phyloP scores from a whole-genome alignment of 2,113 vertebrate species.

The Sylvietta virens region DNA sequence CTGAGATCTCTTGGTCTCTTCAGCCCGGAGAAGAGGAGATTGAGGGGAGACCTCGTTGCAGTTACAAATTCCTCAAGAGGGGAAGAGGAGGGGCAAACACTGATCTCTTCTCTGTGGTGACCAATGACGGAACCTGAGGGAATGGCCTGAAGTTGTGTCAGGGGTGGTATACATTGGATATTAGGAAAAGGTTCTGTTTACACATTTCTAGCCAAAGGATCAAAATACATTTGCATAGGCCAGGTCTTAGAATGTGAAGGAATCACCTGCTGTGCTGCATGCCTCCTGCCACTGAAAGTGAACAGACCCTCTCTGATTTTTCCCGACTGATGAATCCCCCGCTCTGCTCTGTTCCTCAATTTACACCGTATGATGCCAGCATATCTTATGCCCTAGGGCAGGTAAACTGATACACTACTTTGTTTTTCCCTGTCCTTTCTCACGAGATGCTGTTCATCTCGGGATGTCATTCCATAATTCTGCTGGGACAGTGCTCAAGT shows the following conservation, averaged over 20 bases:
- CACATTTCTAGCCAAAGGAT: neutral
- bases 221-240: neutral
- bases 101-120: neutral
- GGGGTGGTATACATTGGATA: neutral
- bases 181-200: neutral
- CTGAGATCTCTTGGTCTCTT: neutral
- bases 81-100: neutral
- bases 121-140: rapidly evolving
- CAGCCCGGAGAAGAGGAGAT: neutral
- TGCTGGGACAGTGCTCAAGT: neutral
- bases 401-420: neutral
- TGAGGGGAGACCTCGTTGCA: neutral
- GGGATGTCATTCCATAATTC: neutral
- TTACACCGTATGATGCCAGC: neutral
- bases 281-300: neutral
- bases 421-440: neutral
- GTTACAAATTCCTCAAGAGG: neutral
- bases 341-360: neutral
- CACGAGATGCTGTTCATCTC: neutral
- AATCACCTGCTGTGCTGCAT: neutral
- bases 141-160: neutral
- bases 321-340: neutral
- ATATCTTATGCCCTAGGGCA: neutral
- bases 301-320: neutral
- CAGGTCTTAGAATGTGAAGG: neutral